Conservation (phyloP, 2,888 invertebrate genomes). For the Acleris cristana region DNA sequence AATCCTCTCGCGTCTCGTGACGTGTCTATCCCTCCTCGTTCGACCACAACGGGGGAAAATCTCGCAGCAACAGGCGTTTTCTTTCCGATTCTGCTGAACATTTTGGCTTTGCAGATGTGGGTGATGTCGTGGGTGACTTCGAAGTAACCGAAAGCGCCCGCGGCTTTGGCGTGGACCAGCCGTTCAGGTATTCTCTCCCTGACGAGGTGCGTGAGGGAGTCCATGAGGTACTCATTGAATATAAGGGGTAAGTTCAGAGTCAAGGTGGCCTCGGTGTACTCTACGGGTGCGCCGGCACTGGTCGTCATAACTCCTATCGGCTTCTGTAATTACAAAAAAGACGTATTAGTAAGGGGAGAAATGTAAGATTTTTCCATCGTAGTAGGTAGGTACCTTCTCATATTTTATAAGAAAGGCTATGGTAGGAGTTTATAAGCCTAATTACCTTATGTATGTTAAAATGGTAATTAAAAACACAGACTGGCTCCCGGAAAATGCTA, state of each 20-base stretch:
- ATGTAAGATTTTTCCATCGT: not conserved
- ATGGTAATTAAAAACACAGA: too few relatives aligned
- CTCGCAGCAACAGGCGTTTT: constrained; percentile 90
- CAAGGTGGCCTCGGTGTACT: constrained; percentile 86
- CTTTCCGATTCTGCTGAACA: constrained; percentile 89
- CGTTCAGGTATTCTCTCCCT: constrained; percentile 96
- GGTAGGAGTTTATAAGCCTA: too few relatives aligned
- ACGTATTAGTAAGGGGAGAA: not conserved
- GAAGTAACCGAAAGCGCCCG: constrained; percentile 93
- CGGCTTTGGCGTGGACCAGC: constrained; percentile 96
- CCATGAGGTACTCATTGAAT: constrained; percentile 90
- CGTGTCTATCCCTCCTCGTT: constrained; percentile 93
- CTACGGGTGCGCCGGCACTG: constrained; percentile 90
- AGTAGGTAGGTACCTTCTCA: too few relatives aligned
- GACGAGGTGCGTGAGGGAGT: constrained; percentile 90
- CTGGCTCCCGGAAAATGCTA: too few relatives aligned
- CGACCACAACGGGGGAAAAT: constrained; percentile 92
- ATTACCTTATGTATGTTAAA: too few relatives aligned
- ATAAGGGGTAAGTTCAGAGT: constrained; percentile 91
- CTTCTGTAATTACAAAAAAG: constrained; percentile 60
- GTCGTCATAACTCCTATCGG: constrained; percentile 86
- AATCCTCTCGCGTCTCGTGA: constrained; percentile 94
- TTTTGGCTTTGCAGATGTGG: constrained; percentile 88
- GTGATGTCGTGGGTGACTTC: constrained; percentile 92
- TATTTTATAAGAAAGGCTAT: too few relatives aligned